Evolutionary conservation across 2,888 invertebrate genomes (phyloP), one percentile per base, ranked within the genome.

Genomic region (Zygogramma bicolorata): DNA sequence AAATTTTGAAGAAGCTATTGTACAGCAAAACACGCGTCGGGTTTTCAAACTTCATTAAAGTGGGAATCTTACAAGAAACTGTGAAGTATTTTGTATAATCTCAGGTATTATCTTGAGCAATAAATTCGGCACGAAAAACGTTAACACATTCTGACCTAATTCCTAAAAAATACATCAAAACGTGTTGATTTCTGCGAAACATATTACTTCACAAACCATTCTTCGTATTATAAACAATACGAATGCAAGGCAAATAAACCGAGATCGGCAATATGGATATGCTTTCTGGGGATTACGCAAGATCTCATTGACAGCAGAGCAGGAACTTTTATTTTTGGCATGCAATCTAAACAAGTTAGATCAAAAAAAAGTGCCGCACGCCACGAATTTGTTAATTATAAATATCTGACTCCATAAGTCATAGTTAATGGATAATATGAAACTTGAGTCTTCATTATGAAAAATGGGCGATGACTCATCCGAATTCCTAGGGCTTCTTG

Each of bases 211-310:
- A 27, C 27, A 46, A 25, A 46, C 27, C 63, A 46, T 63, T 63
- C 46, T 63, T 63, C 18, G 29, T 29, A 46, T 46, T 46, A 40
- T 49, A 63, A 63, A 46, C 63, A 46, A 29, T 22, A 53, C 53
- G 53, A 53, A n/a, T 27, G 22, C 13, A 49, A 63, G 34, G 63
- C 27, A 63, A 63, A 63, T 40, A 63, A 46, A 63, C 46, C 31
- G 63, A 8, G 29, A 31, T 63, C 63, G 40, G 63, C 63, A 63
- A 46, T 63, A 29, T 18, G 31, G 18, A 46, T 29, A 63, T 15
- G 22, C 46, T 42, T 63, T 46, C 34, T 20, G 42, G 46, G 29
- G 8, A 46, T 63, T 63, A 31, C 29, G 46, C 29, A 46, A 63
- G 53, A 53, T 25, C 5, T 27, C 27, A 53, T 53, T 25, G 53